These are phyloP conservation scores for Zaprionus lachaisei DNA, from an alignment of 1,140 invertebrate species.

Conservation along the genomic window DNA sequence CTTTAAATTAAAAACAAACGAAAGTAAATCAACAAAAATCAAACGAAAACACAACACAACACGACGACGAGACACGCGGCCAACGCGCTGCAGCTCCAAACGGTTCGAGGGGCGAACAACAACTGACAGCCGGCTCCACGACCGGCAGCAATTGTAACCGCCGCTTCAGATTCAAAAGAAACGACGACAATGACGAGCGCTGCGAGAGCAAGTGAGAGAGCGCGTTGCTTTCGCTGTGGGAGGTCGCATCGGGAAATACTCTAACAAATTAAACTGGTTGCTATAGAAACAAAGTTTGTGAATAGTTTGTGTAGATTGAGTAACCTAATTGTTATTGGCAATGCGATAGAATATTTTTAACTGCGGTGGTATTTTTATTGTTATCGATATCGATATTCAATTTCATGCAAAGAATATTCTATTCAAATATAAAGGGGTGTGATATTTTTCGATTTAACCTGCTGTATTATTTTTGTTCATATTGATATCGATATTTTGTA, in stretches of 20 bases:
- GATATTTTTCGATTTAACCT: too few relatives aligned
- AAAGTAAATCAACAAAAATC: conserved; percentile 81
- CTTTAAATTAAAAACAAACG: conserved; percentile 81
- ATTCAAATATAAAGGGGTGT: too few relatives aligned
- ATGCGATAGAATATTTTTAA: neutral
- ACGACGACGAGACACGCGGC: conserved; percentile 30
- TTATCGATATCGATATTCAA: neutral
- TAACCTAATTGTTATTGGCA: neutral
- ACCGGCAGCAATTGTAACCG: conserved; percentile 53
- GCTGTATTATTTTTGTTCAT: too few relatives aligned
- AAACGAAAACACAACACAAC: conserved; percentile 67
- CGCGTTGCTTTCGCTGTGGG: neutral
- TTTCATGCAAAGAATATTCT: too few relatives aligned
- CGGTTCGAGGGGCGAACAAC: conserved; percentile 60
- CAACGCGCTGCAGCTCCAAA: conserved; percentile 68
- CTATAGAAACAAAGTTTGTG: neutral
- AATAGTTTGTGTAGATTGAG: neutral
- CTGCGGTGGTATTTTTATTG: neutral
- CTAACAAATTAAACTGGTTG: neutral
- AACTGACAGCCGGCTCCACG: conserved; percentile 53
- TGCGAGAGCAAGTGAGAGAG: conserved; percentile 31
- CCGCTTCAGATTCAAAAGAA: conserved; percentile 61
- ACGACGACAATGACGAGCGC: conserved; percentile 23
- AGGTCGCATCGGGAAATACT: neutral
- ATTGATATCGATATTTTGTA: too few relatives aligned